phyloP scores from a whole-genome alignment of 1,140 invertebrate genomes.

The Lucilia cuprina region DNA sequence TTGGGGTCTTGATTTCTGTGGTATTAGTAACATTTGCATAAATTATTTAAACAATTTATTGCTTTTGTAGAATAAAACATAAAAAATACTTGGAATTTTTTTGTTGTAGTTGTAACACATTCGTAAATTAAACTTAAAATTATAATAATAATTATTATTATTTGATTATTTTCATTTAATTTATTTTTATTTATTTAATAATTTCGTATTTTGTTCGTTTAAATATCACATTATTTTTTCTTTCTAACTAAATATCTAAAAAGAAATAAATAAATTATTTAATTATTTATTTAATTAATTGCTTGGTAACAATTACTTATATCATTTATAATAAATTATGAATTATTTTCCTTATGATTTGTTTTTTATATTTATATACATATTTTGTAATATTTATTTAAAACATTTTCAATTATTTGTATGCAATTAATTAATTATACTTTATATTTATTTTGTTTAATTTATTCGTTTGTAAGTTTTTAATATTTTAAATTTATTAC shows the following conservation, averaged over 20 bases:
- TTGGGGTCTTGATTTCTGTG: not conserved
- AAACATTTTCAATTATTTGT: no score
- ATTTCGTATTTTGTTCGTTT: conserved; percentile 8
- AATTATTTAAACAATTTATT: not conserved
- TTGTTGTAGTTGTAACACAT: not conserved
- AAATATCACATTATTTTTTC: conserved; percentile 4
- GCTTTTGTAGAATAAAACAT: not conserved
- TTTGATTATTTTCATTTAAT: not conserved
- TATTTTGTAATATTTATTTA: no score
- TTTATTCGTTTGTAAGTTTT: no score
- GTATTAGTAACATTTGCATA: conserved; percentile 5
- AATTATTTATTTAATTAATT: not conserved
- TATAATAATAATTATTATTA: not conserved
- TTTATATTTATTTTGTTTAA: no score
- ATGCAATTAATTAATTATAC: no score
- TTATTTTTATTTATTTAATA: not conserved
- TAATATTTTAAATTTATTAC: not conserved
- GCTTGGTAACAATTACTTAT: not conserved
- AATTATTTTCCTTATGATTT: no score
- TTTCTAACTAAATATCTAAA: not conserved
- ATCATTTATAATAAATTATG: not conserved
- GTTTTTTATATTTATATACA: no score
- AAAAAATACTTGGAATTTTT: not conserved
- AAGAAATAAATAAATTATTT: not conserved
- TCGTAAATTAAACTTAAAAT: conserved; percentile 12